phyloP scores from a whole-genome alignment of 1,140 invertebrate genomes.

The Aphelinus certus region DNA sequence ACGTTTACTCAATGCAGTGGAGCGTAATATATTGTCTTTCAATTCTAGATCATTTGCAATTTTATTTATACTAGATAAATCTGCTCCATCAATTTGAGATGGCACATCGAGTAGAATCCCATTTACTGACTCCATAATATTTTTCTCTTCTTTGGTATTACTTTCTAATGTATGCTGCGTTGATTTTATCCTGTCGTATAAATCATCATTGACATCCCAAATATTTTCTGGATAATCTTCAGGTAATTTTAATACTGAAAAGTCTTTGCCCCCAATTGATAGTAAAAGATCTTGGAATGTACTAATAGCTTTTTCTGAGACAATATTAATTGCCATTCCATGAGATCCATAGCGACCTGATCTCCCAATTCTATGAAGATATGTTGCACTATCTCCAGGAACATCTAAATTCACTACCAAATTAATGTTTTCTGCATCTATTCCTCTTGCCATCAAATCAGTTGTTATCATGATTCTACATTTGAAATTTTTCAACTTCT shows the following conservation, averaged over 20 bases:
- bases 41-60: no score
- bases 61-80: no score
- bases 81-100: neutral
- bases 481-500: conserved; percentile 80
- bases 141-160: conserved; percentile 22
- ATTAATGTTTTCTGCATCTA: conserved; percentile 93
- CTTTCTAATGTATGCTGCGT: neutral
- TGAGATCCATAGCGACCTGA: conserved; percentile 89
- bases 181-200: conserved; percentile 51
- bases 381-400: conserved; percentile 84
- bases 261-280: conserved; percentile 62
- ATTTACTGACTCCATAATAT: conserved; percentile 33
- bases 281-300: conserved; percentile 70
- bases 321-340: conserved; percentile 77
- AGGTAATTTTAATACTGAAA: conserved; percentile 66
- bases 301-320: conserved; percentile 69
- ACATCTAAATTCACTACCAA: conserved; percentile 93
- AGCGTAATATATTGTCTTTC: no score
- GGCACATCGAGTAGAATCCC: conserved; percentile 14
- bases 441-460: conserved; percentile 86
- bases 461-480: conserved; percentile 90
- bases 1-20: neutral
- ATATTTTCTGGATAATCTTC: conserved; percentile 55
- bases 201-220: conserved; percentile 53
- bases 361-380: conserved; percentile 94